Conservation (phyloP, 2,113 vertebrate genomes). For the Aix galericulata region DNA sequence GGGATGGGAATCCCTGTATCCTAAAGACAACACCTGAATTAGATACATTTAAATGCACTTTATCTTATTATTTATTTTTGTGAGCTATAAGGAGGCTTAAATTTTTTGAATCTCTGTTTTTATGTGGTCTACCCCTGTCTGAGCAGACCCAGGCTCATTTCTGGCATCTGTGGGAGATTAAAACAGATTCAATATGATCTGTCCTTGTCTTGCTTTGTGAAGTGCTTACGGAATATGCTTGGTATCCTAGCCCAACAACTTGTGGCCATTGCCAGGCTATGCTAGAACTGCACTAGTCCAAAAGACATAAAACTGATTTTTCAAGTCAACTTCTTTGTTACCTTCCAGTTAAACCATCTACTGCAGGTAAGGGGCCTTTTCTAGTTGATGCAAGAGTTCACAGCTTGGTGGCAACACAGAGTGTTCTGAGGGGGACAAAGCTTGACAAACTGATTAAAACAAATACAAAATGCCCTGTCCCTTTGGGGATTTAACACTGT, state of each 20-base stretch:
- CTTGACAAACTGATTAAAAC: conserved; percentile 33
- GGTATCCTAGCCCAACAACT: background rate
- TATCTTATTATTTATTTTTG: background rate
- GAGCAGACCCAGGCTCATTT: background rate
- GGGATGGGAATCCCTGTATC: background rate
- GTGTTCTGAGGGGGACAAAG: background rate
- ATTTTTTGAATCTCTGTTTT: background rate
- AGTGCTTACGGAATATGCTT: background rate
- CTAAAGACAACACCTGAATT: background rate
- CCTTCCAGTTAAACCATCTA: background rate
- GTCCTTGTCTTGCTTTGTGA: background rate
- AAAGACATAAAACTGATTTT: background rate
- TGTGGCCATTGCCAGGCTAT: background rate
- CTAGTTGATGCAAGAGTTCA: background rate
- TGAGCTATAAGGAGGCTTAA: background rate
- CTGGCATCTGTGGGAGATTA: background rate
- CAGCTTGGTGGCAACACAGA: background rate
- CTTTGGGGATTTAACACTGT: conserved; percentile 38
- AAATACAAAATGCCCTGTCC: conserved; percentile 33
- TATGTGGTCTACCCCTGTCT: background rate
- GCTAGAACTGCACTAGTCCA: background rate
- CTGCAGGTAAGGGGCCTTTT: background rate
- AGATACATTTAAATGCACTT: background rate
- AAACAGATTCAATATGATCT: background rate
- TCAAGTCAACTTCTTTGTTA: background rate